Evolutionary conservation across 1,140 invertebrate genomes (phyloP).

Genomic region (Anastrepha ludens): DNA sequence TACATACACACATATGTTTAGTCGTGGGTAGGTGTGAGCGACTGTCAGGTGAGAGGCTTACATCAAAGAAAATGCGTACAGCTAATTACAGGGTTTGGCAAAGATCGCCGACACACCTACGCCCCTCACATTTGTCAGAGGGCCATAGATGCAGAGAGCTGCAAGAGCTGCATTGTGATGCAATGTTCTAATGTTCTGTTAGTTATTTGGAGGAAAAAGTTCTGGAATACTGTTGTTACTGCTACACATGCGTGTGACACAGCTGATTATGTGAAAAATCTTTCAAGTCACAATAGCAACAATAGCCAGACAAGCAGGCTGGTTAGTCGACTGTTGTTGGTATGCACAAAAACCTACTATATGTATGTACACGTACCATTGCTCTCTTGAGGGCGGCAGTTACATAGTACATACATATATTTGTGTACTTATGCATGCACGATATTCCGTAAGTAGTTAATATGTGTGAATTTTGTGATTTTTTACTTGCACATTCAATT

Average conservation of each 20-base stretch:
- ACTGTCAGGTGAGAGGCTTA: constrained; percentile 48
- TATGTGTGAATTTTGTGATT: no score
- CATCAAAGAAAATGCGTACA: constrained; percentile 30
- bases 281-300: constrained; percentile 56
- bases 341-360: no score
- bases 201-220: background rate
- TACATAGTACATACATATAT: no score
- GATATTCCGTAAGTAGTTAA: no score
- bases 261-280: constrained; percentile 55
- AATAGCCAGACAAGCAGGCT: constrained; percentile 51
- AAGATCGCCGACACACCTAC: constrained; percentile 48
- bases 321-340: background rate
- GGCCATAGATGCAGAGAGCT: no score
- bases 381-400: no score
- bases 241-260: constrained; percentile 30
- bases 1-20: background rate
- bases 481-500: no score
- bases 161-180: no score
- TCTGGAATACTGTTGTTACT: background rate
- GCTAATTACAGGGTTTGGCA: constrained; percentile 42
- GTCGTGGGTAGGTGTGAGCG: constrained; percentile 6
- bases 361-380: no score
- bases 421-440: no score
- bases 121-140: background rate
- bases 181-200: no score